Base-by-base conservation (phyloP, 2,113 vertebrate genomes). In the Malaclemys terrapin region DNA sequence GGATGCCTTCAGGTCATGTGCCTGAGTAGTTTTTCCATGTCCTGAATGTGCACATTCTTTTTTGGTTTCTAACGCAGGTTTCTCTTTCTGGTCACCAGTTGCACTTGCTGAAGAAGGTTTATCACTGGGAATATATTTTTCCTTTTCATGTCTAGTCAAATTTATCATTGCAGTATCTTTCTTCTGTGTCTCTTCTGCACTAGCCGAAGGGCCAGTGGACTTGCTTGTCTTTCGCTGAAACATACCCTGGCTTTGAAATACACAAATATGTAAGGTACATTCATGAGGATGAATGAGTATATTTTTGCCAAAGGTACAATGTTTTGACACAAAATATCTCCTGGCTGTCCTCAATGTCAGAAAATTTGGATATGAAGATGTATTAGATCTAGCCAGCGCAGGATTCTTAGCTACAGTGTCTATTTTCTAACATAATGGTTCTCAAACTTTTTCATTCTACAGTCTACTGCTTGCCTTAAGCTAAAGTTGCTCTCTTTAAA, bases 241-340 rank as follows among this genome's bases (percentile, higher is more conserved):
- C 54, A 54, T 96, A 97, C 90, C 96, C 96, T 96, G 96, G 72
- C 97, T 96, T 97, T 96, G 94, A 90, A 95, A 95, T 1, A 8
- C 19, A 93, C 27, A 94, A 94, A 91, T 19, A 72, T 0, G 54
- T 93, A 84, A 94, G 62, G 59, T 78, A 3, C 13, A 62, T 17
- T 93, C 72, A 80, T 38, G 35, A 1, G 2, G 10, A 83, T 69
- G 62, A 4, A 54, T 3, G 1, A 78, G 42, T 27, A 75, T 78
- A 78, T 47, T 78, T 78, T 78, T 47, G 25, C 59, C n/a, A 89
- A 92, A 80, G 45, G 1, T 1, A 80, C 17, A 50, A 0, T 35
- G 80, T 29, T 76, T 79, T 5, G 4, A 90, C 6, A 31, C 1
- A 89, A 5, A 82, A 82, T 10, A 25, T 65, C n/a, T 38, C 35